Conservation (phyloP, 2,888 invertebrate species). For the Agonopterix arenella region DNA sequence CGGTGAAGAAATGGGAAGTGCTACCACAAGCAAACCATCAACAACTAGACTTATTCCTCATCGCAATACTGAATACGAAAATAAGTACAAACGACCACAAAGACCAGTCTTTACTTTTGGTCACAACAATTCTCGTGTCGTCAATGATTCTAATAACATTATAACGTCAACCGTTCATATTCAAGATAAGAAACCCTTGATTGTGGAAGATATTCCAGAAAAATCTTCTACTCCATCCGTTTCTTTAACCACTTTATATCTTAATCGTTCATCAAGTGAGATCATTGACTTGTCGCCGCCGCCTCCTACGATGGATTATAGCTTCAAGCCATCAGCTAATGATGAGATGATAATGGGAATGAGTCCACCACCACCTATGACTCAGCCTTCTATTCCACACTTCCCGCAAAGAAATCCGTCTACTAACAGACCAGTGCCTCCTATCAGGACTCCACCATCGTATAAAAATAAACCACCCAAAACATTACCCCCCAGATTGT, state of each 20-base stretch:
- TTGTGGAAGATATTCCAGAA: constrained; percentile 48
- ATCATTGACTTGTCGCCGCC: constrained; percentile 71
- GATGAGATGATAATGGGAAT: constrained; percentile 75
- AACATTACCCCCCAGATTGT: constrained; percentile 42
- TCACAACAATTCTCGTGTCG: constrained; percentile 31
- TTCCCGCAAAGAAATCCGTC: constrained; percentile 38
- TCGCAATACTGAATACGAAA: constrained; percentile 24
- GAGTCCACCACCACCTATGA: constrained; percentile 69
- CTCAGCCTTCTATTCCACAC: constrained; percentile 36
- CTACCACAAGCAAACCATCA: constrained; percentile 27
- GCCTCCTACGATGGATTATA: constrained; percentile 62
- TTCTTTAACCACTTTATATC: constrained; percentile 38
- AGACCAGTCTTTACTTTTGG: constrained; percentile 31
- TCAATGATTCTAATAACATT: constrained; percentile 49
- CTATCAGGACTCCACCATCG: constrained; percentile 49
- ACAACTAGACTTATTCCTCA: constrained; percentile 28
- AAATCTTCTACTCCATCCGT: constrained; percentile 49
- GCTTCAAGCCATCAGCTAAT: constrained; percentile 57
- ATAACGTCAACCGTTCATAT: constrained; percentile 68
- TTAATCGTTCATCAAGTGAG: constrained; percentile 52
- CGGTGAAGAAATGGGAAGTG: constrained; percentile 55
- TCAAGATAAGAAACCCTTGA: constrained; percentile 61
- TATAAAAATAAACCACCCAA: constrained; percentile 53
- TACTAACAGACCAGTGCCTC: constrained; percentile 43
- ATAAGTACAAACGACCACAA: constrained; percentile 35